Percentiles rank a stretch among this genome's conserved stretches.
Conservation (phyloP, 2,797 vertebrate species). For the Salarias fasciatus region DNA sequence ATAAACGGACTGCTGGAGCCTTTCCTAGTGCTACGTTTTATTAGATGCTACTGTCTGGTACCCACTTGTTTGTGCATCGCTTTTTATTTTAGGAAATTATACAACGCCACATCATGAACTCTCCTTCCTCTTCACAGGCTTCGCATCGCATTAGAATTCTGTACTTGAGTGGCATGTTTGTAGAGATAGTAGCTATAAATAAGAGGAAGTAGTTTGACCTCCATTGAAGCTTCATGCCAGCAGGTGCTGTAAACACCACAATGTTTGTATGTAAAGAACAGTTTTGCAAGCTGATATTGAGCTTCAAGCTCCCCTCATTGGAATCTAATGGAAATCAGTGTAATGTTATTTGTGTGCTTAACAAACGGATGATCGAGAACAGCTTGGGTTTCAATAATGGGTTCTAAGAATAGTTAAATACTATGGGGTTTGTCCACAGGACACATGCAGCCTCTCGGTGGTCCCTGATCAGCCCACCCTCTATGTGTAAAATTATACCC, state of each 20-base stretch:
- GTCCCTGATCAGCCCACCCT: no score
- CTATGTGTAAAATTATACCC: no score
- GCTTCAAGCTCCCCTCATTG: slow-evolving; percentile 1
- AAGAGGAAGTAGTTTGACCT: slow-evolving; percentile 44
- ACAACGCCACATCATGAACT: slow-evolving; percentile 5
- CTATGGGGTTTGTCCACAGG: no score
- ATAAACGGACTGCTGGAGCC: slow-evolving; percentile 13
- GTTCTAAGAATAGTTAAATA: slow-evolving; percentile 4
- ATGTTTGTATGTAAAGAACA: slow-evolving; percentile 28
- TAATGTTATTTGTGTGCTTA: not conserved
- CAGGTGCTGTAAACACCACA: slow-evolving; percentile 33
- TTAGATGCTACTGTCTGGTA: slow-evolving; percentile 22
- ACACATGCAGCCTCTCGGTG: no score
- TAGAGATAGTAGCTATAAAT: slow-evolving; percentile 36
- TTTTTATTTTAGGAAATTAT: slow-evolving; percentile 5
- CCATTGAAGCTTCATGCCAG: slow-evolving; percentile 30
- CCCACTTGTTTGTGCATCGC: not conserved
- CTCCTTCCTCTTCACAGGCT: slow-evolving; percentile 1
- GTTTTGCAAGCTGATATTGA: slow-evolving; percentile 21
- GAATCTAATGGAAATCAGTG: slow-evolving; percentile 7
- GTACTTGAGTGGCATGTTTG: slow-evolving; percentile 25
- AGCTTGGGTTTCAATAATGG: not conserved
- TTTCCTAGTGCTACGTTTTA: slow-evolving; percentile 20
- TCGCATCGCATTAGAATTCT: slow-evolving; percentile 12
- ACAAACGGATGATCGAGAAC: not conserved